These are phyloP conservation scores for Mionectes macconnelli DNA, from an alignment of 2,113 vertebrate species.

Conservation along the genomic window DNA sequence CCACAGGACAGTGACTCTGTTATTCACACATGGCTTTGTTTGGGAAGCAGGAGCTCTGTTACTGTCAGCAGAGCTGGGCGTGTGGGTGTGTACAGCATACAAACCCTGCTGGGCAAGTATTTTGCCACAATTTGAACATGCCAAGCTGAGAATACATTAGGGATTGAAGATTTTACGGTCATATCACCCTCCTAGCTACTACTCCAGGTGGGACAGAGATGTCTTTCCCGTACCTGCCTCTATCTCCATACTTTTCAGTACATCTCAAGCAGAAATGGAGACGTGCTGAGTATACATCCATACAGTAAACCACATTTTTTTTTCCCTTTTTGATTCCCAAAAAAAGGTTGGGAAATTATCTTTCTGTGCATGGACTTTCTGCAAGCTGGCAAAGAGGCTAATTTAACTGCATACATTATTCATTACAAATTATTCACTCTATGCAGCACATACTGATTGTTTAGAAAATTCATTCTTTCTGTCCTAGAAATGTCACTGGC, in stretches of 20 bases:
- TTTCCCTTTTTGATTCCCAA: background rate
- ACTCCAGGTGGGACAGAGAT: background rate
- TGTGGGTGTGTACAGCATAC: background rate
- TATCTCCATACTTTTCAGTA: background rate
- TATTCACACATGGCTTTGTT: background rate
- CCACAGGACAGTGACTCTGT: background rate
- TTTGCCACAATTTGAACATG: background rate
- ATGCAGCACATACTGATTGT: conserved; percentile 56
- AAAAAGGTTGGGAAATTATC: conserved; percentile 1
- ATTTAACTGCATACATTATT: conserved; percentile 66
- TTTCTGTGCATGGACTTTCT: conserved; percentile 41
- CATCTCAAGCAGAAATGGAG: background rate
- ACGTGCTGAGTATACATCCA: background rate
- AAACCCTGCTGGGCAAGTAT: background rate
- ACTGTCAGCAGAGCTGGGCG: background rate
- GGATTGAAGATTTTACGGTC: background rate
- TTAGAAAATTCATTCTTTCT: conserved; percentile 62
- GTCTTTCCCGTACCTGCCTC: background rate
- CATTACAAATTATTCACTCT: conserved; percentile 56
- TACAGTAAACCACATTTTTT: background rate
- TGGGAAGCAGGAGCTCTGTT: background rate
- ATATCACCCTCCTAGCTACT: background rate
- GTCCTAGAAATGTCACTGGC: conserved; percentile 67
- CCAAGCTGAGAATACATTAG: background rate
- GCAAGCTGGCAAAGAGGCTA: conserved; percentile 51